Conservation (phyloP, 2,888 invertebrate species). For the Electrophaes corylata region DNA sequence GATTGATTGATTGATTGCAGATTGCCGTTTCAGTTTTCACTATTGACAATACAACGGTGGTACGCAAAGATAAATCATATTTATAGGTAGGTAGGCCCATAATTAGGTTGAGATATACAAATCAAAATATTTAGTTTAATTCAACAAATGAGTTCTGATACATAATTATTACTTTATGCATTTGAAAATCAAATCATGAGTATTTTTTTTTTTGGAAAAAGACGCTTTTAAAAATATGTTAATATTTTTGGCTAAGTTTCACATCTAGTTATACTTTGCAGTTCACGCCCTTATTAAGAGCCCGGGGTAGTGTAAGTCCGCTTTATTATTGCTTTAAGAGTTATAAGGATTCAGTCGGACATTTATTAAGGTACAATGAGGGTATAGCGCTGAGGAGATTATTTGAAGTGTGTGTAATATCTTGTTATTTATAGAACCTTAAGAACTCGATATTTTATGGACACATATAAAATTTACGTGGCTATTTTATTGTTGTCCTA, state of each 20-base stretch:
- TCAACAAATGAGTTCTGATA: no score
- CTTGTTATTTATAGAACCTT: constrained; percentile 24
- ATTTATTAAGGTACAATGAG: constrained; percentile 41
- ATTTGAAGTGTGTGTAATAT: constrained; percentile 32
- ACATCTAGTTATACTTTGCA: constrained; percentile 11
- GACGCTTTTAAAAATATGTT: no score
- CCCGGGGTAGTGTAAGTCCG: constrained; percentile 42
- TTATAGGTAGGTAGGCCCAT: no score
- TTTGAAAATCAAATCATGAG: no score
- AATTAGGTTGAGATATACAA: no score
- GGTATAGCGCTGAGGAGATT: constrained; percentile 31
- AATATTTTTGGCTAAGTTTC: not conserved
- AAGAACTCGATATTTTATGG: constrained; percentile 16
- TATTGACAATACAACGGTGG: no score
- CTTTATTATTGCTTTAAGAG: constrained; percentile 45
- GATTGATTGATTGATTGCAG: no score
- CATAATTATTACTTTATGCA: no score
- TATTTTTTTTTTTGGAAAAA: no score
- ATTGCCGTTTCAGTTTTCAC: no score
- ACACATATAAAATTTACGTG: constrained; percentile 1
- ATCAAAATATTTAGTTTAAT: no score
- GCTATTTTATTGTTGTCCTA: not conserved
- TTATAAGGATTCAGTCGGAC: constrained; percentile 43
- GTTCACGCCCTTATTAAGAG: constrained; percentile 40
- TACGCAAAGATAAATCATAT: no score